Evolutionary conservation across 2,113 vertebrate species (phyloP).

Genomic region (Cisticola juncidis): DNA sequence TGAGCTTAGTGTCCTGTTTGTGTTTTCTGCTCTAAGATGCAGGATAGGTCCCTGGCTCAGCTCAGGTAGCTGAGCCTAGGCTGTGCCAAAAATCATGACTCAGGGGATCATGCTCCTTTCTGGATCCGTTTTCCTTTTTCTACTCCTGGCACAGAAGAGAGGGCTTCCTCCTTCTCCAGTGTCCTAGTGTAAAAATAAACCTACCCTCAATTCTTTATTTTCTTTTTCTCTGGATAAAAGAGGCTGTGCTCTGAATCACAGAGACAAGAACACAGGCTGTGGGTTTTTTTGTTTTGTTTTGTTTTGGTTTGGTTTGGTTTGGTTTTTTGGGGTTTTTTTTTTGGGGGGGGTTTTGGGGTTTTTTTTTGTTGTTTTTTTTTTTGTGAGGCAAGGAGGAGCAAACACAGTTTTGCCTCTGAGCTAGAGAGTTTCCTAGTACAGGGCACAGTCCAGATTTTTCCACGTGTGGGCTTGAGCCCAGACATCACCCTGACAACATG

Average conservation of each 20-base stretch:
- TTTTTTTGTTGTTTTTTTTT: neutral
- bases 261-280: neutral
- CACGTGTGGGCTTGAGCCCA: slow-evolving; percentile 46
- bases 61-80: neutral
- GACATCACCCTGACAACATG: slow-evolving; percentile 64
- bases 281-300: too few species aligned
- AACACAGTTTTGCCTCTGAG: slow-evolving; percentile 17
- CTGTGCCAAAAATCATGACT: neutral
- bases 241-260: neutral
- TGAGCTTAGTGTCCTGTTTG: neutral
- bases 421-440: slow-evolving; percentile 28
- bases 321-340: too few species aligned
- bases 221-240: neutral
- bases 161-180: neutral
- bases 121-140: neutral
- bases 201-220: neutral
- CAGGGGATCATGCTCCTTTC: neutral
- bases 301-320: too few species aligned
- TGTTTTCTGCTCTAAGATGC: neutral
- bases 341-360: too few species aligned
- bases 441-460: slow-evolving; percentile 54
- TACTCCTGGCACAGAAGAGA: neutral
- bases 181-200: neutral
- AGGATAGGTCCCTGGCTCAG: neutral
- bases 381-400: neutral